These are phyloP conservation scores for Parelbella ahira DNA, from an alignment of 2,888 invertebrate species.

Conservation along the genomic window DNA sequence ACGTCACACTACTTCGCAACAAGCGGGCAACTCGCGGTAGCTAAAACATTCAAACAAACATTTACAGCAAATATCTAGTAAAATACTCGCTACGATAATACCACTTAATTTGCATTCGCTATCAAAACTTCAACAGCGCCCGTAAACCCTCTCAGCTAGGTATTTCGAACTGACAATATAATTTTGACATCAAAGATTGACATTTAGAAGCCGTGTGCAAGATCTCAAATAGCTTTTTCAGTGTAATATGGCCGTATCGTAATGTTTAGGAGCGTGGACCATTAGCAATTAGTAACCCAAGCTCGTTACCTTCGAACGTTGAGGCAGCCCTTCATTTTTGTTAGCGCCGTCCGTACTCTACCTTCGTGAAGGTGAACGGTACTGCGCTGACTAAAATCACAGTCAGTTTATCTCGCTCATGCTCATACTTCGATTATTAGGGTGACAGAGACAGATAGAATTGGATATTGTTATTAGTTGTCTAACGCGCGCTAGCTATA, in stretches of 20 bases:
- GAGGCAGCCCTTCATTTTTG: slow-evolving; percentile 76
- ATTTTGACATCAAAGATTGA: slow-evolving; percentile 17
- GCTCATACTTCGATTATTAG: slow-evolving; percentile 40
- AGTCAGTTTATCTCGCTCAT: slow-evolving; percentile 52
- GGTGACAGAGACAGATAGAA: slow-evolving; percentile 60
- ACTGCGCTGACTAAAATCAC: slow-evolving; percentile 53
- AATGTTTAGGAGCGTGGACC: slow-evolving; percentile 42
- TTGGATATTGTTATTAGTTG: slow-evolving; percentile 64
- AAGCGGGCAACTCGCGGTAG: slow-evolving; percentile 20
- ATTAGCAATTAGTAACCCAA: slow-evolving; percentile 58
- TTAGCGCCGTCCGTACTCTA: slow-evolving; percentile 71
- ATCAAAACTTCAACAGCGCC: slow-evolving; percentile 7
- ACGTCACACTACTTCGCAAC: slow-evolving; percentile 32
- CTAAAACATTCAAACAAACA: slow-evolving; percentile 17
- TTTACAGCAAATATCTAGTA: slow-evolving; percentile 8
- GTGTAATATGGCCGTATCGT: slow-evolving; percentile 25
- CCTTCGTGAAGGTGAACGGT: slow-evolving; percentile 69
- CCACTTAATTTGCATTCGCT: slow-evolving; percentile 12
- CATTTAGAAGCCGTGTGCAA: slow-evolving; percentile 19
- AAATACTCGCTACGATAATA: slow-evolving; percentile 6
- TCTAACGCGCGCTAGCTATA: slow-evolving; percentile 64
- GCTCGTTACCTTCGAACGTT: slow-evolving; percentile 67
- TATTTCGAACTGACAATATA: slow-evolving; percentile 18
- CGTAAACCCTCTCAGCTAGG: slow-evolving; percentile 6
- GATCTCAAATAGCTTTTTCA: slow-evolving; percentile 26